Percentiles rank a stretch among this genome's conserved stretches.
These are phyloP conservation scores for Mamestra configurata DNA, from an alignment of 1,140 invertebrate genomes.

Conservation along the genomic window DNA sequence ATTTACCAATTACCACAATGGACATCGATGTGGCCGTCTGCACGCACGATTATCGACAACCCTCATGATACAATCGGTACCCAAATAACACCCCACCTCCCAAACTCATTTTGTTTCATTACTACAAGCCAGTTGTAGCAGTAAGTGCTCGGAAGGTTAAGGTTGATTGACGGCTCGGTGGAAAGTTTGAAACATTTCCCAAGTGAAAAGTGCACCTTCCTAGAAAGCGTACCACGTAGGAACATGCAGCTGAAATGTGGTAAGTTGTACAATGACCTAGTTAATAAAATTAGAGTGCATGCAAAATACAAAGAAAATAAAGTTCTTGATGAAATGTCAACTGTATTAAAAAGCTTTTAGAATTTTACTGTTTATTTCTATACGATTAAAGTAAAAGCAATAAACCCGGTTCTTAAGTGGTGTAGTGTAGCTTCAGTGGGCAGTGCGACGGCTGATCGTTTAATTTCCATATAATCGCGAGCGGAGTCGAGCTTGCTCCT, in stretches of 20 bases:
- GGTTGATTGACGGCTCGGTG: constrained; percentile 50
- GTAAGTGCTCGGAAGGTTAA: constrained; percentile 49
- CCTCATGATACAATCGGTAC: constrained; percentile 35
- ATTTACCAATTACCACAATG: constrained; percentile 66
- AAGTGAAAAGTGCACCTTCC: constrained; percentile 49
- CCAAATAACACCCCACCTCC: constrained; percentile 10
- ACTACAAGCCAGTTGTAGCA: neutral
- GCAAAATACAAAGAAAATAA: neutral
- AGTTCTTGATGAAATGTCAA: neutral
- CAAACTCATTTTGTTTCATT: constrained; percentile 17
- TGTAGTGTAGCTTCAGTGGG: constrained; percentile 15
- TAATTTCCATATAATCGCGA: constrained; percentile 83
- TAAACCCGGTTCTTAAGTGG: constrained; percentile 11
- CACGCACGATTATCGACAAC: constrained; percentile 50
- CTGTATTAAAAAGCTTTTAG: neutral
- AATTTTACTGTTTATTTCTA: constrained; percentile 11
- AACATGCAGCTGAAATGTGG: constrained; percentile 54
- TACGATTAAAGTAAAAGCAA: neutral
- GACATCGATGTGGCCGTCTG: constrained; percentile 52
- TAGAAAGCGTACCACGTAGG: neutral
- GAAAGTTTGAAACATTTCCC: constrained; percentile 46
- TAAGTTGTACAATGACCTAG: constrained; percentile 41
- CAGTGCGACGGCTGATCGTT: constrained; percentile 62
- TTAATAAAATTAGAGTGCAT: constrained; percentile 15
- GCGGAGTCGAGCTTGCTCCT: constrained; percentile 68